Conservation (phyloP, 2,113 vertebrate species). For the Coracopsis vasa region DNA sequence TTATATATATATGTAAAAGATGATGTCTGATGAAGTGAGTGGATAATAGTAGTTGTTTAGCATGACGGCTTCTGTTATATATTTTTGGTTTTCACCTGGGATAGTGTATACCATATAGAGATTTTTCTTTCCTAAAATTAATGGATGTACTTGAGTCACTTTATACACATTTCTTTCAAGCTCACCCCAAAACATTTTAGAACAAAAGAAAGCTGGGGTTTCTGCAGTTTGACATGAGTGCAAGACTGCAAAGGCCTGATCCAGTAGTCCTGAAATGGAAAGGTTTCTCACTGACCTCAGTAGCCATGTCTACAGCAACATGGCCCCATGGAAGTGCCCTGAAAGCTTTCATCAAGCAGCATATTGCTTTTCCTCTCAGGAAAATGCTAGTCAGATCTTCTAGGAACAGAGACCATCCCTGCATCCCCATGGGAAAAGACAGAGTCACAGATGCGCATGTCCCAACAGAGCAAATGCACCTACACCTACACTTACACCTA, state of each 20-base stretch:
- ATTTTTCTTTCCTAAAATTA: not conserved
- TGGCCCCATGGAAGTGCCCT: not conserved
- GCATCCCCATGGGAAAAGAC: not conserved
- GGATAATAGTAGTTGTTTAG: not conserved
- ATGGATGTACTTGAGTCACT: not conserved
- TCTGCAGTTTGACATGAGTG: not conserved
- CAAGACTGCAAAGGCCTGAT: not conserved
- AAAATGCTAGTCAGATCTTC: not conserved
- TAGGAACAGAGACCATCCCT: not conserved
- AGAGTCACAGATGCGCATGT: rapidly evolving
- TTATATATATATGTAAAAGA: not conserved
- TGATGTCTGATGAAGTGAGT: not conserved
- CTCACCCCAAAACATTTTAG: not conserved
- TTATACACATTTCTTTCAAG: not conserved
- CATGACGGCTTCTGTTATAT: not conserved
- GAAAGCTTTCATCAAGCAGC: not conserved
- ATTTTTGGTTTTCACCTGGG: not conserved
- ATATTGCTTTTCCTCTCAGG: not conserved
- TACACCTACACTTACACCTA: too few relatives aligned
- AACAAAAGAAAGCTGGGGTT: not conserved
- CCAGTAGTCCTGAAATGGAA: not conserved
- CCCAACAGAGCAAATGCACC: not conserved
- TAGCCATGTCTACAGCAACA: not conserved
- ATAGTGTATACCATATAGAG: not conserved
- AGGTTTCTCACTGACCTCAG: not conserved